phyloP scores from a whole-genome alignment of 2,888 invertebrate species.

The Drosophila sordidapex region DNA sequence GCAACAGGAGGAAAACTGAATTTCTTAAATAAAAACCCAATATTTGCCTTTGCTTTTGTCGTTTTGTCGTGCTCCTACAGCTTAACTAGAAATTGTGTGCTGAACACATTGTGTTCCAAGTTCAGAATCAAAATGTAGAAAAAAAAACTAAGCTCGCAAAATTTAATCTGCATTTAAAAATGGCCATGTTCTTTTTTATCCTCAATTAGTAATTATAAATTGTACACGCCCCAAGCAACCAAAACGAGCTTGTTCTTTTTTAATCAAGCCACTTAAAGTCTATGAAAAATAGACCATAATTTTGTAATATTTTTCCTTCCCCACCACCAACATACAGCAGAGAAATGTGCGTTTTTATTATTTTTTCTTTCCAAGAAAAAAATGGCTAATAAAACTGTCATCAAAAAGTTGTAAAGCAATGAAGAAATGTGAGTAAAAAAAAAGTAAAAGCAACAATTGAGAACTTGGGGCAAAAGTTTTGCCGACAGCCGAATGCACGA shows the following conservation, averaged over 20 bases:
- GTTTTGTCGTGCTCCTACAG: not conserved
- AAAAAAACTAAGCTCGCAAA: not conserved
- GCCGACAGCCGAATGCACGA: constrained; percentile 48
- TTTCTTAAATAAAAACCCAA: constrained; percentile 1
- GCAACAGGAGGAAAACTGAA: not conserved
- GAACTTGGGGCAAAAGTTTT: constrained; percentile 59
- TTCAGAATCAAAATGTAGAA: not conserved
- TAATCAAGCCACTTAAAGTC: constrained; percentile 52
- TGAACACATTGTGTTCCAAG: not conserved
- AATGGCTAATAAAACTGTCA: constrained; percentile 76
- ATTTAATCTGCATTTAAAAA: constrained; percentile 1
- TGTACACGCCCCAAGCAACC: constrained; percentile 14
- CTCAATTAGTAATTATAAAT: constrained; percentile 34
- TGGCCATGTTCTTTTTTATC: constrained; percentile 8
- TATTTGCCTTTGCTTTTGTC: not conserved
- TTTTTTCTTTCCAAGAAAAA: constrained; percentile 40
- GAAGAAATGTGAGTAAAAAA: constrained; percentile 64
- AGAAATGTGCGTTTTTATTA: constrained; percentile 39
- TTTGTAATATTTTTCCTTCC: constrained; percentile 30
- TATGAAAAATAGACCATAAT: constrained; percentile 56
- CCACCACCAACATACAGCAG: constrained; percentile 21
- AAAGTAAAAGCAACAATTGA: constrained; percentile 40
- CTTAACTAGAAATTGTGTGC: not conserved
- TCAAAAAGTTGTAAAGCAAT: constrained; percentile 80
- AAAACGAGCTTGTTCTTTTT: constrained; percentile 7